phyloP scores from a whole-genome alignment of 2,113 vertebrate species.

The Panthera leo region DNA sequence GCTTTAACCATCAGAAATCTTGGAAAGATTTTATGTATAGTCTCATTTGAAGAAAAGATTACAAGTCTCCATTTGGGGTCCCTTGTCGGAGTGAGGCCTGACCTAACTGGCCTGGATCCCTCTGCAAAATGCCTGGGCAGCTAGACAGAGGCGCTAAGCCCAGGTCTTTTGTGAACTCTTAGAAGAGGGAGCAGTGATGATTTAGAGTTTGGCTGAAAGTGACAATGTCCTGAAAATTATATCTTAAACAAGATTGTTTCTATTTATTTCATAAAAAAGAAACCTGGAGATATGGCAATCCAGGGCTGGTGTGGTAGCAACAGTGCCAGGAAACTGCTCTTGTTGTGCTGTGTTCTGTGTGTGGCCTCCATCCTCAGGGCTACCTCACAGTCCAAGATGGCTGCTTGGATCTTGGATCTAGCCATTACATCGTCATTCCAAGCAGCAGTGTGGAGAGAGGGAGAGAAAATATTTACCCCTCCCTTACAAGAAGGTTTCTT shows the following conservation, averaged over 20 bases:
- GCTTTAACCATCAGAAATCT: conserved; percentile 4
- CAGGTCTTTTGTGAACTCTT: not conserved
- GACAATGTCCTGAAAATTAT: not conserved
- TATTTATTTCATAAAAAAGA: not conserved
- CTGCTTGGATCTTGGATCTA: not conserved
- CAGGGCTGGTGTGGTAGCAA: not conserved
- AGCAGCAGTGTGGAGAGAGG: not conserved
- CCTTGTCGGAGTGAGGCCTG: not conserved
- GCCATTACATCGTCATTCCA: not conserved
- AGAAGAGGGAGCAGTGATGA: not conserved
- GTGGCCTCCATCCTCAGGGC: not conserved
- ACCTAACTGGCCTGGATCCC: not conserved
- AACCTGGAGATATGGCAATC: not conserved
- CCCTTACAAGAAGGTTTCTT: not conserved
- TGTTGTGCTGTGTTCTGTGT: not conserved
- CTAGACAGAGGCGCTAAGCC: not conserved
- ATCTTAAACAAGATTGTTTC: not conserved
- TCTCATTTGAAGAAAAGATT: not conserved
- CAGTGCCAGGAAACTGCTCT: not conserved
- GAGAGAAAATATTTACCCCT: not conserved
- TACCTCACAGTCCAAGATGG: not conserved
- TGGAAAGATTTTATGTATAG: not conserved
- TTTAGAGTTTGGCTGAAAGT: not conserved
- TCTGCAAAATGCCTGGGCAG: not conserved
- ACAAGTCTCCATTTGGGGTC: not conserved